phyloP scores from a whole-genome alignment of 1,140 invertebrate genomes.

The Popillia japonica region DNA sequence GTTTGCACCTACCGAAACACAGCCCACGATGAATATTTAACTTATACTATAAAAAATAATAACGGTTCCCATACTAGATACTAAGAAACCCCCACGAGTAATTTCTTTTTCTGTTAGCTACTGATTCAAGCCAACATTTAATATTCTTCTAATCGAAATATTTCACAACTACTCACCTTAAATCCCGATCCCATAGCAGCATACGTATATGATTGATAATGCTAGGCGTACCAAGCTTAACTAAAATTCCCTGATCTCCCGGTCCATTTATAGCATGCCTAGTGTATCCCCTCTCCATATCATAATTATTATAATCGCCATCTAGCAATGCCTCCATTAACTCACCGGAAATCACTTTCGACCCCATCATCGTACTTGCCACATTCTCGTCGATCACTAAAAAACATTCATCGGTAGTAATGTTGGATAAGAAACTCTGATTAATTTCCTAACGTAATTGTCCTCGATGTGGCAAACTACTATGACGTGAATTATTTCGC shows the following conservation, averaged over 20 bases:
- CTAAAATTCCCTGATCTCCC: slow-evolving; percentile 82
- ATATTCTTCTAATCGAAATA: no score
- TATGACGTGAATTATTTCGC: slow-evolving; percentile 78
- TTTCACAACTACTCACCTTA: slow-evolving; percentile 67
- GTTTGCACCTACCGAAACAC: no score
- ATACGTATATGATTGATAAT: slow-evolving; percentile 95
- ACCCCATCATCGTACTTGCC: slow-evolving; percentile 78
- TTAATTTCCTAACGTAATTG: slow-evolving; percentile 70
- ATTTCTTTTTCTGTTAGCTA: no score
- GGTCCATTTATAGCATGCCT: slow-evolving; percentile 89
- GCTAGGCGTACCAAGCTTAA: slow-evolving; percentile 85
- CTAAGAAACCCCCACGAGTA: no score
- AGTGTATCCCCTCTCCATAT: slow-evolving; percentile 92
- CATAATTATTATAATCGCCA: slow-evolving; percentile 86
- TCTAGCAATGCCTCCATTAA: slow-evolving; percentile 86
- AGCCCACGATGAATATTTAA: no score
- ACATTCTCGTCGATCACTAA: slow-evolving; percentile 98
- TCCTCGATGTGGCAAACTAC: slow-evolving; percentile 83
- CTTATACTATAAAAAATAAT: no score
- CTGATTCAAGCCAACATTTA: no score
- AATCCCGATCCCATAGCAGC: slow-evolving; percentile 94
- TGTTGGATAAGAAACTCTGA: no score
- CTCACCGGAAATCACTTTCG: slow-evolving; percentile 87
- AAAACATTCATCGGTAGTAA: no score
- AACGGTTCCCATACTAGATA: no score